Conservation (phyloP, 2,888 invertebrate species). For the Stenolophus ochropezus region DNA sequence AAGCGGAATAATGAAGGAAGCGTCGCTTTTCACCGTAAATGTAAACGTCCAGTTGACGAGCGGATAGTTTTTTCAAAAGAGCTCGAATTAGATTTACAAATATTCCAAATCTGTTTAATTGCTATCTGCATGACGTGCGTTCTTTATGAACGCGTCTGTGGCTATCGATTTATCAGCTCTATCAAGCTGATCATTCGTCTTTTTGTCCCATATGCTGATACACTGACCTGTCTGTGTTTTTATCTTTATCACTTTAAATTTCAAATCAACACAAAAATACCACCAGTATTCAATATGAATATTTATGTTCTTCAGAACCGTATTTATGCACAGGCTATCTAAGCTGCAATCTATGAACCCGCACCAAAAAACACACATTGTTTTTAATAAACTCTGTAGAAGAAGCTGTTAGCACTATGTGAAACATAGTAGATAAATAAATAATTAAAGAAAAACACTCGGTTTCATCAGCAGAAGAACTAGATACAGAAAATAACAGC, state of each 20-base stretch:
- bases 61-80: background rate
- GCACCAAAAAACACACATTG: no score
- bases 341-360: no score
- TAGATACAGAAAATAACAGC: no score
- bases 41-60: background rate
- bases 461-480: no score
- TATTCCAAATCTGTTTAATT: background rate
- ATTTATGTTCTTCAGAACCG: no score
- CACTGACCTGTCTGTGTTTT: background rate
- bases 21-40: background rate
- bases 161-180: background rate
- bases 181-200: background rate
- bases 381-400: no score
- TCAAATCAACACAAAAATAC: no score
- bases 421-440: no score
- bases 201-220: background rate
- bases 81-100: background rate
- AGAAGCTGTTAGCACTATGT: no score
- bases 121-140: background rate
- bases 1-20: background rate
- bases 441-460: no score
- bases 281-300: no score
- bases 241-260: background rate
- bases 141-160: background rate
- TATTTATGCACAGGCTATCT: no score